Percentiles rank a stretch among this genome's conserved stretches.
phyloP scores from a whole-genome alignment of 2,888 invertebrate genomes.

The Agriopis aurantiaria region DNA sequence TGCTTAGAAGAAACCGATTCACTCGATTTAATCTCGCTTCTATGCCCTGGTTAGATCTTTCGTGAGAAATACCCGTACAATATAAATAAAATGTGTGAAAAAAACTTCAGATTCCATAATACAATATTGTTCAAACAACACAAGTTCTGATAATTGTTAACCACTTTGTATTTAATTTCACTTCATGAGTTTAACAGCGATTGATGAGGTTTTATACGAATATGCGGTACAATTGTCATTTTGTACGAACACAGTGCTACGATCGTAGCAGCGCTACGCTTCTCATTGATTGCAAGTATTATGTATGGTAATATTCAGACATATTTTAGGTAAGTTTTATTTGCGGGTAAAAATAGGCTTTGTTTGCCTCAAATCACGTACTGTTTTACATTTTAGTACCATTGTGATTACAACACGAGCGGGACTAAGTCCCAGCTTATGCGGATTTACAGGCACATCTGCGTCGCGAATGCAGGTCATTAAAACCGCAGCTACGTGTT shows the following conservation, averaged over 20 bases:
- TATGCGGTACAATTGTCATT: neutral
- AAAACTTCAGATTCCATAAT: too few species aligned
- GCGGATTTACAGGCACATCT: slow-evolving; percentile 74
- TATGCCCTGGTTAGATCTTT: too few species aligned
- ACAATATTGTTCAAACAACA: too few species aligned
- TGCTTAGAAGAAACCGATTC: too few species aligned
- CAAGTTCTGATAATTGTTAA: too few species aligned
- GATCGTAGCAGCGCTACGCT: slow-evolving; percentile 23
- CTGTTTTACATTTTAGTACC: slow-evolving; percentile 20
- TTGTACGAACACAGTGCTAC: neutral
- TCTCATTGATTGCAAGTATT: neutral
- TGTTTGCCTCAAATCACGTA: neutral
- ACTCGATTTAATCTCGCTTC: too few species aligned
- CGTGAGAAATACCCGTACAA: too few species aligned
- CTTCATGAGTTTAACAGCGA: too few species aligned
- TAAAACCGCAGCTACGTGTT: slow-evolving; percentile 54
- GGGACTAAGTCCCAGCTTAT: slow-evolving; percentile 77
- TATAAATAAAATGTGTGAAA: too few species aligned
- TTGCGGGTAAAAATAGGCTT: neutral
- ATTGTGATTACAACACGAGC: slow-evolving; percentile 67
- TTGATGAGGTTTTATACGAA: too few species aligned
- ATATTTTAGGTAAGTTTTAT: neutral
- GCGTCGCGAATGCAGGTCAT: slow-evolving; percentile 64
- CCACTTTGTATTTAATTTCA: too few species aligned
- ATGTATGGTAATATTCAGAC: neutral